These are phyloP conservation scores for Perizoma flavofasciatum DNA, from an alignment of 2,888 invertebrate genomes.

Conservation along the genomic window DNA sequence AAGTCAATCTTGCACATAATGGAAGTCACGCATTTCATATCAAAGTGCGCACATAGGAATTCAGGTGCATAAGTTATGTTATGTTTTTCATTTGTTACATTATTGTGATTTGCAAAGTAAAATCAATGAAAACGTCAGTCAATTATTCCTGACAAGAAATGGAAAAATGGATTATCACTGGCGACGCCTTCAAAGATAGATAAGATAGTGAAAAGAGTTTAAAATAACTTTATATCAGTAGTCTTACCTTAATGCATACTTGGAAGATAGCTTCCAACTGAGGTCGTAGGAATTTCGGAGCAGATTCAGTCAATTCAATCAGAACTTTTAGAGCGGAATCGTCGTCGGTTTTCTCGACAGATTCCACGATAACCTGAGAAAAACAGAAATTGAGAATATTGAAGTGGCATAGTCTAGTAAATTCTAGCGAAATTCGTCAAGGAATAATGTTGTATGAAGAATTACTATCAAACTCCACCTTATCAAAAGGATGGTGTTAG, in stretches of 20 bases:
- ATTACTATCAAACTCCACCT: constrained; percentile 80
- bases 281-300: constrained; percentile 95
- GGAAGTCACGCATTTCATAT: constrained; percentile 64
- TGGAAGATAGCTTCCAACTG: constrained; percentile 92
- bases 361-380: constrained; percentile 88
- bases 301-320: constrained; percentile 96
- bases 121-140: background rate
- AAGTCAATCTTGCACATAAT: constrained; percentile 71
- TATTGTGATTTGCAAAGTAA: background rate
- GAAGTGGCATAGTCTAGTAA: background rate
- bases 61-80: constrained; percentile 50
- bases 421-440: no score
- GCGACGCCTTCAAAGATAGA: no score
- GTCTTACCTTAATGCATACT: constrained; percentile 52
- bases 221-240: background rate
- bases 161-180: no score
- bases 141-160: constrained; percentile 1
- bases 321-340: constrained; percentile 96
- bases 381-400: background rate
- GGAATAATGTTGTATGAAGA: constrained; percentile 60
- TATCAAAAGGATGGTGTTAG: constrained; percentile 72
- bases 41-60: constrained; percentile 63
- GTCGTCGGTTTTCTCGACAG: constrained; percentile 92
- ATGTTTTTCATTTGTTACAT: background rate
- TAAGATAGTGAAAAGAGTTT: no score